Conservation (phyloP, 2,797 vertebrate species). For the Alcedo atthis region DNA sequence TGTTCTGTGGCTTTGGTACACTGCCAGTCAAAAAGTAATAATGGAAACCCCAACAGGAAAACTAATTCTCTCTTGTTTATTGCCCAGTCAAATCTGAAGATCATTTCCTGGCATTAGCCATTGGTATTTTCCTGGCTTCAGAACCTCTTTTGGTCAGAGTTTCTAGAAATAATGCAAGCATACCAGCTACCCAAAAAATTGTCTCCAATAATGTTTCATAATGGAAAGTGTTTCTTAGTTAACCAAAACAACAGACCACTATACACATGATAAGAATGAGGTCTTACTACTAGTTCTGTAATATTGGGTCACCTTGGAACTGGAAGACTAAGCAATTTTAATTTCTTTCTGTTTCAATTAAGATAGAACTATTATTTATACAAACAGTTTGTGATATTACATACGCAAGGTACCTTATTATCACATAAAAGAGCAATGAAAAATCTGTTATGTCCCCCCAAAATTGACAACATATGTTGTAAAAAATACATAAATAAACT, state of each 20-base stretch:
- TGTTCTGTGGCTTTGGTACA: conserved; percentile 5
- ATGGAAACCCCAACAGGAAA: conserved; percentile 51
- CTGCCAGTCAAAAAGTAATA: conserved; percentile 49
- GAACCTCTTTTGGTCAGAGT: neutral
- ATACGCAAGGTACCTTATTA: neutral
- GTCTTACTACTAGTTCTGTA: neutral
- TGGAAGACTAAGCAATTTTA: neutral
- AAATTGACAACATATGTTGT: neutral
- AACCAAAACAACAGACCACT: neutral
- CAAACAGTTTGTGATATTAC: neutral
- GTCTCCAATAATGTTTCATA: neutral
- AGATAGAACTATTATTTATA: neutral
- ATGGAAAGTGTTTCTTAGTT: neutral
- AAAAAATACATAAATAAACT: neutral
- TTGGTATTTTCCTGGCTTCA: neutral
- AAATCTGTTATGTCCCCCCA: neutral
- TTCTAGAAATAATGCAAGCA: neutral
- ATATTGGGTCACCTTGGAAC: neutral
- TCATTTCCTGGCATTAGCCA: conserved; percentile 33
- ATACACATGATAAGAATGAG: neutral
- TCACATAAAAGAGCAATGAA: neutral
- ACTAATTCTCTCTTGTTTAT: conserved; percentile 28
- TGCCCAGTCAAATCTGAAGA: conserved; percentile 6
- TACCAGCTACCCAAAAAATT: neutral
- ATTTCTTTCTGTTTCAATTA: neutral